Evolutionary conservation across 2,113 vertebrate species (phyloP).

Genomic region (Podocnemis expansa): DNA sequence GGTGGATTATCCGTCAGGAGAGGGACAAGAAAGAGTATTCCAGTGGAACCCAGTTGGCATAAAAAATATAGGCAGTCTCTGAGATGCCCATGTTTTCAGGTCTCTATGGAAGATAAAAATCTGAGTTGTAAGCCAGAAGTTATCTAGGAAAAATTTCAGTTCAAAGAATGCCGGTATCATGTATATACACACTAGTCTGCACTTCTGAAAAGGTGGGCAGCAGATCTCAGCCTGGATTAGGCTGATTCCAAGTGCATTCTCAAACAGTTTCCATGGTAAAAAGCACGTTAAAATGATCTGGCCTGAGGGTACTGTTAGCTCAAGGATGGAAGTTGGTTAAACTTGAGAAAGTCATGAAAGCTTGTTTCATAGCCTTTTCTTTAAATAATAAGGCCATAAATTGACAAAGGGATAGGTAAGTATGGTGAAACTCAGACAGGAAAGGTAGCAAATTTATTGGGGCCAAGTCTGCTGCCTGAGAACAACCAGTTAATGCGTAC

Average conservation of each 20-base stretch:
- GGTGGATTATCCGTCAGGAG: not conserved
- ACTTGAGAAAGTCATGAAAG: not conserved
- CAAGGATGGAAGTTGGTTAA: not conserved
- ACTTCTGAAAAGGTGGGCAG: not conserved
- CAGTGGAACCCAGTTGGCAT: not conserved
- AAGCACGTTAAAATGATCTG: not conserved
- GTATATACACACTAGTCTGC: not conserved
- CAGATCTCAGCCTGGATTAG: not conserved
- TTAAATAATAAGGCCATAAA: not conserved
- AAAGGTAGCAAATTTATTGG: not conserved
- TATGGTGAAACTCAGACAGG: not conserved
- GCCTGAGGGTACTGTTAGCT: not conserved
- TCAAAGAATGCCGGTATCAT: not conserved
- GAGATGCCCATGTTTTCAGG: not conserved
- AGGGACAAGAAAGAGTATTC: not conserved
- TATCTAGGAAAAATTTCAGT: not conserved
- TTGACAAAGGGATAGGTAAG: not conserved
- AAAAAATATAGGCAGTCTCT: not conserved
- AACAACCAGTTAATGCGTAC: too few species aligned
- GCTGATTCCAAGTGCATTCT: not conserved
- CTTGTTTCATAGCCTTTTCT: not conserved
- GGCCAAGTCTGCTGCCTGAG: not conserved
- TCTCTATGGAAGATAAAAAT: not conserved
- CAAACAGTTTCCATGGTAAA: not conserved
- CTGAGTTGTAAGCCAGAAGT: not conserved